These are phyloP conservation scores for Leptobrachium leishanense DNA, from an alignment of 2,113 vertebrate species.

Conservation along the genomic window DNA sequence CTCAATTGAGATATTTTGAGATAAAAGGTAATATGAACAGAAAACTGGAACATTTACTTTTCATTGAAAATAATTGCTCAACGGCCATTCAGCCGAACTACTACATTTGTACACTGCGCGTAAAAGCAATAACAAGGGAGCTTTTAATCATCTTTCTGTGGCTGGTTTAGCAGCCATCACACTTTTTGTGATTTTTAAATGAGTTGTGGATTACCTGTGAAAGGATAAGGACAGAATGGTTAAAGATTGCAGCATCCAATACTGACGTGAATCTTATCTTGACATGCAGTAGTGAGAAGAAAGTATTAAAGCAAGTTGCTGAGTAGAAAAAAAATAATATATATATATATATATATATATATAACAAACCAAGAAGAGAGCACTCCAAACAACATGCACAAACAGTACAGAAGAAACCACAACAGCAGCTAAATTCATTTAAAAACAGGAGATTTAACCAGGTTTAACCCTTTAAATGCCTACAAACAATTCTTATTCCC, in stretches of 20 bases:
- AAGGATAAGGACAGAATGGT: constrained; percentile 5
- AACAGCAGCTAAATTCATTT: no score
- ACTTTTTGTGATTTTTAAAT: constrained; percentile 34
- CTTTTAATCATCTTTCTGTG: constrained; percentile 6
- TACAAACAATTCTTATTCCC: no score
- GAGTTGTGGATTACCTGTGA: constrained; percentile 37
- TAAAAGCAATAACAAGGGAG: background rate
- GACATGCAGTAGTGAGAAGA: constrained; percentile 21
- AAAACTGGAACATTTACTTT: background rate
- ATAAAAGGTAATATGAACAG: background rate
- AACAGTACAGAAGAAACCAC: no score
- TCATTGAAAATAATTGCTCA: background rate
- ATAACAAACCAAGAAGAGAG: no score
- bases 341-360: no score
- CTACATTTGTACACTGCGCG: background rate
- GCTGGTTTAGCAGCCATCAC: constrained; percentile 7
- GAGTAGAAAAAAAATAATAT: constrained; percentile 31
- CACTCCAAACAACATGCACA: no score
- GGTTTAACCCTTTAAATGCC: no score
- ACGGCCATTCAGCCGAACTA: background rate
- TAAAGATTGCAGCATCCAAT: constrained; percentile 19
- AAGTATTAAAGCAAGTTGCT: constrained; percentile 42
- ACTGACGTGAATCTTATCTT: constrained; percentile 41
- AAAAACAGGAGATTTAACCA: no score
- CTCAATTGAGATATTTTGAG: background rate